These are phyloP conservation scores for Gallinago paraguaiae DNA, from an alignment of 2,113 vertebrate species.

Conservation along the genomic window DNA sequence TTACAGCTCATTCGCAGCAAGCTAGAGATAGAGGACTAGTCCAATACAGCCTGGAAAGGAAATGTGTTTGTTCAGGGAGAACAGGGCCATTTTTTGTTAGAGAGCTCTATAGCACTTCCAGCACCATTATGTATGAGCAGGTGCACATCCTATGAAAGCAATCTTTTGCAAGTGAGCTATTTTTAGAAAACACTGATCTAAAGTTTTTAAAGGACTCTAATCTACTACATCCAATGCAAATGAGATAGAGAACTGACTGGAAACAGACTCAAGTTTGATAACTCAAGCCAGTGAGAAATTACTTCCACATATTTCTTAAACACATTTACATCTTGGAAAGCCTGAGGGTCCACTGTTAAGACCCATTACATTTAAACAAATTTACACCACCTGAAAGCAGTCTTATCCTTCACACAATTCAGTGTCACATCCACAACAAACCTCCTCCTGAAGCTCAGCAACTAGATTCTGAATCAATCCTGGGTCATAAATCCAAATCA, in stretches of 20 bases:
- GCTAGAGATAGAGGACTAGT: not conserved
- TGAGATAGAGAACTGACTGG: not conserved
- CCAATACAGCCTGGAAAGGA: not conserved
- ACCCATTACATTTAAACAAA: not conserved
- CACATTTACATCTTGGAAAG: not conserved
- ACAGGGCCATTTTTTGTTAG: not conserved
- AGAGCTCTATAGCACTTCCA: not conserved
- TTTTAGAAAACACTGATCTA: not conserved
- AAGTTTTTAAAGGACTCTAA: not conserved
- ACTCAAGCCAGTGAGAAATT: not conserved
- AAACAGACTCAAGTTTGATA: not conserved
- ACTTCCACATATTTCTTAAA: not conserved
- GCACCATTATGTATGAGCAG: not conserved
- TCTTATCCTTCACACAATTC: not conserved
- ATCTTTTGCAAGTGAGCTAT: not conserved
- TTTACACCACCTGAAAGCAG: not conserved
- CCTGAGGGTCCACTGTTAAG: not conserved
- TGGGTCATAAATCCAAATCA: too few relatives aligned
- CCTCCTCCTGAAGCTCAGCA: not conserved
- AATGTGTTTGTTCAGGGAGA: accelerated
- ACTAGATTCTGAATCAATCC: not conserved
- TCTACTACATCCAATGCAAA: not conserved
- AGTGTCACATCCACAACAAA: not conserved
- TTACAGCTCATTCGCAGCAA: not conserved
- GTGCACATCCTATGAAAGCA: not conserved